Conservation (phyloP, 2,797 vertebrate species). For the Trematomus bernacchii region DNA sequence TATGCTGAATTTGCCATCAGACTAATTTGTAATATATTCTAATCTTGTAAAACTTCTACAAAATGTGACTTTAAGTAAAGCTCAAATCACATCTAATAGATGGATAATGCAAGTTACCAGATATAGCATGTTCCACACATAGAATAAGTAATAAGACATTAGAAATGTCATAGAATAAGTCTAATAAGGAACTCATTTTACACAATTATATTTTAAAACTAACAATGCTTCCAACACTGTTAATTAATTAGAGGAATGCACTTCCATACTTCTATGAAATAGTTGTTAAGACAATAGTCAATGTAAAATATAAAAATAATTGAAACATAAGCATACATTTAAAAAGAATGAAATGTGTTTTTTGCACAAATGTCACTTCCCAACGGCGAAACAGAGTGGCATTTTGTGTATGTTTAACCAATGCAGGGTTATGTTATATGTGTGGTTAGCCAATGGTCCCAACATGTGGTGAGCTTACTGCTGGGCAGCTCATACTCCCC, state of each 20-base stretch:
- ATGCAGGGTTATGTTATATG: not conserved
- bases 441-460: not conserved
- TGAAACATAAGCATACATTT: not conserved
- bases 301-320: not conserved
- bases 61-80: not conserved
- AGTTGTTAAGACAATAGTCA: too few species aligned
- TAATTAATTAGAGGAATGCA: not conserved
- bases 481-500: conserved; percentile 23
- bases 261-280: not conserved
- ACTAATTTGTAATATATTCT: not conserved
- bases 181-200: not conserved
- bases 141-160: not conserved
- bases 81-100: not conserved
- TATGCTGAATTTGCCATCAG: not conserved
- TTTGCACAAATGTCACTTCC: not conserved
- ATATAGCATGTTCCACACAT: not conserved
- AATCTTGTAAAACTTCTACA: not conserved
- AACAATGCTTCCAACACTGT: not conserved
- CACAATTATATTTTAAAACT: conserved; percentile 1
- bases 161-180: not conserved
- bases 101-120: not conserved
- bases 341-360: too few species aligned
- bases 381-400: not conserved
- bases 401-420: not conserved
- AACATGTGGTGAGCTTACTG: conserved; percentile 9